Evolutionary conservation across 2,797 vertebrate species (phyloP), one percentile per base, ranked within the genome.

Genomic region (Tinamus major): DNA sequence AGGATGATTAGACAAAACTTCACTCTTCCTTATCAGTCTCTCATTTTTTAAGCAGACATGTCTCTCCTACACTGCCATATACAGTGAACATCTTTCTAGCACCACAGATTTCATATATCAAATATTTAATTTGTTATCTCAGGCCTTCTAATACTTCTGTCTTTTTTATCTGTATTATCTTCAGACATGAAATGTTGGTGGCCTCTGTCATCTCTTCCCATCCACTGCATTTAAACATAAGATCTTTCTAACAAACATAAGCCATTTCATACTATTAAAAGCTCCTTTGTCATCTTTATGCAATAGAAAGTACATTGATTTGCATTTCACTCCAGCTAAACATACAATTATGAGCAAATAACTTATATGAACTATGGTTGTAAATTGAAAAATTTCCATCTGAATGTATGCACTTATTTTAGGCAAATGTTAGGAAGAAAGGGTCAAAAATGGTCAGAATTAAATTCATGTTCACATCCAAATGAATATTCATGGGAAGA

Each of bases 261-360:
- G 2, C 6, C 17, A 46, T 33, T 69, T 59, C 44, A 94, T 13
- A 56, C 39, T 10, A 29, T 84, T 92, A 85, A 68, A 92, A 91
- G 3, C 16, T 76, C 24, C 9, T 86, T 56, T 88, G 55, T 64
- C 17, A 33, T 72, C 33, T 86, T 59, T 58, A 56, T 74, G 9
- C 31, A 89, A 35, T 39, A 9, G 9, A 67, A 89, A 93, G 11
- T 15, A 67, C 51, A 53, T 53, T 16, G 11, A 90, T 94, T 86
- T 90, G 39, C 71, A 86, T 90, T 83, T 94, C 51, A 79, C 33
- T 92, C 71, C 46, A 90, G 19, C 14, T 82, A 94, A 92, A 63
- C n/a, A 59, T 68, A 53, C 65, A 87, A 91, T 83, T 89, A 83
- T 48, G 71, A 83, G 46, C 8, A 84, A 88, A 80, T 69, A 86